phyloP scores from a whole-genome alignment of 2,888 invertebrate genomes.

The Agrochola macilenta region DNA sequence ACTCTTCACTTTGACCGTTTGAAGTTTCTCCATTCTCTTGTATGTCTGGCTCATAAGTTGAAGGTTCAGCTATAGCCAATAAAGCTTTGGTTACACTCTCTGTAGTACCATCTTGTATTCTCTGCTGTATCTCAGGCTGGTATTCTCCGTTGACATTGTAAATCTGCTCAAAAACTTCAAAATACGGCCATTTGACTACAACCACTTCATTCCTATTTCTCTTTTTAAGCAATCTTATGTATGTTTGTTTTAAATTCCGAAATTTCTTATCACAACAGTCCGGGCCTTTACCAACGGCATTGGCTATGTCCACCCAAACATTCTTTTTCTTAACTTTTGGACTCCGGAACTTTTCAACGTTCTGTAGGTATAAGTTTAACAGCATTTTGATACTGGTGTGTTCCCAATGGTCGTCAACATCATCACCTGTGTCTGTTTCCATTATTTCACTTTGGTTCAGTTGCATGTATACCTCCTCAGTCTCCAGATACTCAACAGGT shows the following conservation, averaged over 20 bases:
- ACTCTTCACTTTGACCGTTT: constrained; percentile 76
- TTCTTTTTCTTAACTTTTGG: constrained; percentile 87
- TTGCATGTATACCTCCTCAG: constrained; percentile 79
- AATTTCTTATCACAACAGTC: constrained; percentile 87
- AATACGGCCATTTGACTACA: constrained; percentile 87
- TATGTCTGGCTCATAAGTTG: constrained; percentile 69
- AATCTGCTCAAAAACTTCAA: constrained; percentile 85
- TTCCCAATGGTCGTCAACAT: constrained; percentile 86
- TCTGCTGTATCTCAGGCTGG: constrained; percentile 84
- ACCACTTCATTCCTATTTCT: constrained; percentile 77
- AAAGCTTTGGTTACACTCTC: constrained; percentile 83
- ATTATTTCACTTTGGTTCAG: constrained; percentile 78
- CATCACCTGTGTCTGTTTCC: constrained; percentile 79
- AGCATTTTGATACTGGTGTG: constrained; percentile 78
- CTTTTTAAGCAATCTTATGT: constrained; percentile 84
- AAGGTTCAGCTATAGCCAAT: constrained; percentile 77
- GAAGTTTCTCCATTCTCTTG: constrained; percentile 77
- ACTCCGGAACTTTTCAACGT: constrained; percentile 84
- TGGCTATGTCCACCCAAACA: constrained; percentile 84
- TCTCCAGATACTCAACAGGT: constrained; percentile 80
- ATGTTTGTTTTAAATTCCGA: constrained; percentile 86
- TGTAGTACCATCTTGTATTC: constrained; percentile 79
- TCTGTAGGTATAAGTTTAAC: constrained; percentile 82
- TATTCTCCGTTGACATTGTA: constrained; percentile 84
- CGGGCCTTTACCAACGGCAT: constrained; percentile 82